These are phyloP conservation scores for Allobates femoralis DNA, from an alignment of 2,797 vertebrate genomes.

Conservation along the genomic window DNA sequence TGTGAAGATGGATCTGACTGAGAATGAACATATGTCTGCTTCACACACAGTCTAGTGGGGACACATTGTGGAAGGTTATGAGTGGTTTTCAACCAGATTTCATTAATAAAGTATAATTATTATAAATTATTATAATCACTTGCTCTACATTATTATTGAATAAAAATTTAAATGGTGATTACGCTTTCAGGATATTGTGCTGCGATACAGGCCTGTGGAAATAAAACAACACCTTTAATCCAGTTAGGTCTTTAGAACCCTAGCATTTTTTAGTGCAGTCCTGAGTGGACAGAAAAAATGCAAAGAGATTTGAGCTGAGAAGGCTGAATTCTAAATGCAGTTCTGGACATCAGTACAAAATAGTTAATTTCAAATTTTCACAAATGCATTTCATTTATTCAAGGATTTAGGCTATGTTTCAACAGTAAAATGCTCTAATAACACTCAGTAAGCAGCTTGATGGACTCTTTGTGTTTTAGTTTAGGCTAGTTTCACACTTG, in stretches of 20 bases:
- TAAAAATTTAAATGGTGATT: too few relatives aligned
- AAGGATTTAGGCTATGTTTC: too few relatives aligned
- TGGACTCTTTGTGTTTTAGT: neutral
- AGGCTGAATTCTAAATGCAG: neutral
- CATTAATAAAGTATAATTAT: too few relatives aligned
- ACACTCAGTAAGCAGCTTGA: neutral
- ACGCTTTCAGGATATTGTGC: neutral
- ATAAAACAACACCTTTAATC: neutral
- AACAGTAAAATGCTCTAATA: too few relatives aligned
- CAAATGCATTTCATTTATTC: neutral
- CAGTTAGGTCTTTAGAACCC: neutral
- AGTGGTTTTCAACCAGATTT: too few relatives aligned
- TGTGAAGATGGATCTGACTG: too few relatives aligned
- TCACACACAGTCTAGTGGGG: too few relatives aligned
- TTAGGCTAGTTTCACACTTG: too few relatives aligned
- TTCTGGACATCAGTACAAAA: neutral
- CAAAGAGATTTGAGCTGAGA: neutral
- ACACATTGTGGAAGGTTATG: too few relatives aligned
- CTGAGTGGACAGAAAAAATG: neutral
- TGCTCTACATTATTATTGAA: too few relatives aligned
- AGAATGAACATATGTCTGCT: too few relatives aligned
- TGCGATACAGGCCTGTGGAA: neutral
- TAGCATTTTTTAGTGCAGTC: neutral
- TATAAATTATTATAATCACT: too few relatives aligned
- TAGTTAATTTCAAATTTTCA: neutral